phyloP scores from a whole-genome alignment of 1,140 invertebrate species.

The Psix sp. region DNA sequence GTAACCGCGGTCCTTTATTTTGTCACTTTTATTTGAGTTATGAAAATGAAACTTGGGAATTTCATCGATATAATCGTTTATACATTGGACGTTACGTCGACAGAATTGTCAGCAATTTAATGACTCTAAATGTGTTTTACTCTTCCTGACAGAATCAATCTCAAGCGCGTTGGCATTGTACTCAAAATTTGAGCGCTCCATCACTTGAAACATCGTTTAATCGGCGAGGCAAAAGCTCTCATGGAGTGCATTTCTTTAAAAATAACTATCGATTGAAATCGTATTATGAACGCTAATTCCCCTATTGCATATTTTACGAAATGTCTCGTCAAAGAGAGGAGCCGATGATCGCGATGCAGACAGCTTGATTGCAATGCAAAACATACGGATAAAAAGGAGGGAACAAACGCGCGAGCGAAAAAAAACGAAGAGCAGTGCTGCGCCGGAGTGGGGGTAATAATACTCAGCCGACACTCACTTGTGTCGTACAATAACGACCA shows the following conservation, averaged over 20 bases:
- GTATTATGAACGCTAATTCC: constrained; percentile 58
- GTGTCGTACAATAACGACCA: constrained; percentile 32
- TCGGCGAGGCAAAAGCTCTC: constrained; percentile 54
- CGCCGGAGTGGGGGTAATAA: constrained; percentile 19
- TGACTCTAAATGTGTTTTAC: constrained; percentile 61
- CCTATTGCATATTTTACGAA: constrained; percentile 59
- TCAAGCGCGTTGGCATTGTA: constrained; percentile 60
- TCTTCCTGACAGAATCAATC: constrained; percentile 61
- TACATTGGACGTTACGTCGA: constrained; percentile 58
- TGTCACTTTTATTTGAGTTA: constrained; percentile 34
- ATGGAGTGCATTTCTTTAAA: constrained; percentile 57
- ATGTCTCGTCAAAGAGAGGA: constrained; percentile 54
- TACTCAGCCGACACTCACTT: constrained; percentile 31
- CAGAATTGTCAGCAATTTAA: constrained; percentile 60
- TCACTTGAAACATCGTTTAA: constrained; percentile 57
- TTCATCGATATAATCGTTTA: constrained; percentile 58
- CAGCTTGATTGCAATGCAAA: constrained; percentile 57
- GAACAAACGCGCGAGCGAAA: neutral
- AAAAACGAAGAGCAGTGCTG: constrained; percentile 1
- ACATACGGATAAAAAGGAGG: constrained; percentile 22
- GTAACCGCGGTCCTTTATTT: neutral
- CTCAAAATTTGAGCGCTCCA: constrained; percentile 53
- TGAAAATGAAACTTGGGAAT: constrained; percentile 43
- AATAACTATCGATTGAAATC: constrained; percentile 61
- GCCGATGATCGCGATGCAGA: constrained; percentile 49